phyloP scores from a whole-genome alignment of 1,140 invertebrate genomes.

The Octopus bimaculoides region DNA sequence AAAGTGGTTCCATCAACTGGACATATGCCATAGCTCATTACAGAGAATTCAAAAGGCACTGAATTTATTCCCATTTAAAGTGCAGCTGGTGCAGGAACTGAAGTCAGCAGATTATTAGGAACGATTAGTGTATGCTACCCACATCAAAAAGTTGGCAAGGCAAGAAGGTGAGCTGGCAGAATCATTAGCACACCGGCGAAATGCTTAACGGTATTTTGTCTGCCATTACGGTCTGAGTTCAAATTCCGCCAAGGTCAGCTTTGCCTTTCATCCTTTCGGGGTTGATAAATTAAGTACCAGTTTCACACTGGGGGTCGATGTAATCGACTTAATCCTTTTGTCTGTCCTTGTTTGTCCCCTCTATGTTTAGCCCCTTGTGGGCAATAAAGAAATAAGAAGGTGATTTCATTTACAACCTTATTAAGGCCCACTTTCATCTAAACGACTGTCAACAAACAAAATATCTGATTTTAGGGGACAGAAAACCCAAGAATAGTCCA shows the following conservation, averaged over 20 bases:
- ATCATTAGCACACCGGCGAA: too few species aligned
- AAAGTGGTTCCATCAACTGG: neutral
- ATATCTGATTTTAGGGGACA: neutral
- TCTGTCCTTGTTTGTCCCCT: too few species aligned
- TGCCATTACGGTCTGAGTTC: too few species aligned
- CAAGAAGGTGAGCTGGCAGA: neutral
- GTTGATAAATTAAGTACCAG: too few species aligned
- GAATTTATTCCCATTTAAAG: neutral
- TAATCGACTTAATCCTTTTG: too few species aligned
- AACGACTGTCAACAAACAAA: neutral
- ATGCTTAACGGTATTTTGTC: too few species aligned
- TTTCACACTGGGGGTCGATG: too few species aligned
- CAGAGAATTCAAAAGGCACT: neutral
- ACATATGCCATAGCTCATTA: neutral
- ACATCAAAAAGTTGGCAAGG: neutral
- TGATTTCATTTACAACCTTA: neutral
- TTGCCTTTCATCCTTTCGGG: too few species aligned
- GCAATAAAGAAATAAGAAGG: too few species aligned
- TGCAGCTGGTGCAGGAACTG: neutral
- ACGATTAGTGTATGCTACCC: neutral
- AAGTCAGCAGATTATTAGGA: neutral
- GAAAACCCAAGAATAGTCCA: too few species aligned
- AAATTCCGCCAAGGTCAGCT: too few species aligned
- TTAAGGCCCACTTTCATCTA: neutral
- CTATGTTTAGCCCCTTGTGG: too few species aligned